phyloP scores from a whole-genome alignment of 2,888 invertebrate genomes.

The Protonemura montana region DNA sequence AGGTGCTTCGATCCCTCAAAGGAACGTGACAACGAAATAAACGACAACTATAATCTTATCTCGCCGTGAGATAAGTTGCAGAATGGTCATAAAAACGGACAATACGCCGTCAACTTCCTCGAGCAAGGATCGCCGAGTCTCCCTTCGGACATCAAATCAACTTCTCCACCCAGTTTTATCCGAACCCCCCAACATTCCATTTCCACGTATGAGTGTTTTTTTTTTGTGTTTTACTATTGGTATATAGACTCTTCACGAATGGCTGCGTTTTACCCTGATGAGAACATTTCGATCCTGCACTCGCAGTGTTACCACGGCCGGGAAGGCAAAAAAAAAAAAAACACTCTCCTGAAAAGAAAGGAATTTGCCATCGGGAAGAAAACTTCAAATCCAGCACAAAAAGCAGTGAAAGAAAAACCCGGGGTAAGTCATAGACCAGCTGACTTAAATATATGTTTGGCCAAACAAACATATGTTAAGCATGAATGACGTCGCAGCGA shows the following conservation, averaged over 20 bases:
- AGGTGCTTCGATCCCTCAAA: no score
- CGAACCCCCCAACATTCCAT: neutral
- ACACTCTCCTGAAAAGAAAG: neutral
- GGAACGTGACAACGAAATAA: no score
- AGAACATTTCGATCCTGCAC: neutral
- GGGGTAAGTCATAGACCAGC: neutral
- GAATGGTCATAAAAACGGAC: no score
- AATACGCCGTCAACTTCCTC: no score
- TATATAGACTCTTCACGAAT: constrained; percentile 47
- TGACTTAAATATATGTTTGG: neutral
- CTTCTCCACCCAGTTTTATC: neutral
- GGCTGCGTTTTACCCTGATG: constrained; percentile 41
- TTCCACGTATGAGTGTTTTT: neutral
- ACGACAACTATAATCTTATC: no score
- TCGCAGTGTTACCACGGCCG: neutral
- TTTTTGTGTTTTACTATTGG: neutral
- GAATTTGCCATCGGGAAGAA: neutral
- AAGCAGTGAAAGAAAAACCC: neutral
- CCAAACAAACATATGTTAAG: neutral
- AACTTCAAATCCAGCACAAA: neutral
- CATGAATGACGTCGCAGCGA: neutral
- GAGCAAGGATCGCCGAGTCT: neutral
- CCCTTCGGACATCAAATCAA: neutral
- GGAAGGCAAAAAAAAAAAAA: neutral
- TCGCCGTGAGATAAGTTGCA: no score